phyloP scores from a whole-genome alignment of 2,113 vertebrate species.

The Peromyscus polionotus region DNA sequence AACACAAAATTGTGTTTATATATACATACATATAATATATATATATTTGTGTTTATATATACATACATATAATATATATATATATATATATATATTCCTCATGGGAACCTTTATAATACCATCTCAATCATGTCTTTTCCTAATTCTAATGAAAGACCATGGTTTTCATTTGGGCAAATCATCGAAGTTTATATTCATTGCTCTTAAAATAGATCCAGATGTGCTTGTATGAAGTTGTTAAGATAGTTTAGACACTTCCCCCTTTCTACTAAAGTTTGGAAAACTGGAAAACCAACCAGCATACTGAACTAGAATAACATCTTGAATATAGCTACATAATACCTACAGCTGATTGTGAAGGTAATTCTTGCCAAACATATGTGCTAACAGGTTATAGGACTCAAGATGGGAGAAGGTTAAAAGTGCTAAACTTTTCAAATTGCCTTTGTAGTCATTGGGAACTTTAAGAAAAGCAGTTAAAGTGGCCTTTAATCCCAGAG shows the following conservation, averaged over 20 bases:
- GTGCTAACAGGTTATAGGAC: slow-evolving; percentile 25
- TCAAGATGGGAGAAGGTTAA: neutral
- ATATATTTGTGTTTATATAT: neutral
- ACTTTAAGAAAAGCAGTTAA: neutral
- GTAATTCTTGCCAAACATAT: neutral
- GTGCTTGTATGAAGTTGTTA: slow-evolving; percentile 17
- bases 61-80: neutral
- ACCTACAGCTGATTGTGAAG: neutral
- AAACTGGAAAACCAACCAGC: slow-evolving; percentile 33
- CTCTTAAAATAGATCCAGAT: slow-evolving; percentile 6
- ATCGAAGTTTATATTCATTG: slow-evolving; percentile 64
- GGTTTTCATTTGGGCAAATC: slow-evolving; percentile 42
- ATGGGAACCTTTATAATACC: neutral
- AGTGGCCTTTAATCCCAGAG: neutral
- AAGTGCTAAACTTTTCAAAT: slow-evolving; percentile 36
- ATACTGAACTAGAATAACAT: neutral
- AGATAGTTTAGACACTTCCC: slow-evolving; percentile 44
- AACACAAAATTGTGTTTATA: slow-evolving; percentile 13
- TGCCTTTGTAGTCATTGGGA: neutral
- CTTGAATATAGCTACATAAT: neutral
- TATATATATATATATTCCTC: slow-evolving; percentile 2
- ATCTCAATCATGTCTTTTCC: slow-evolving; percentile 28
- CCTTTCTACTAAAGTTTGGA: slow-evolving; percentile 50
- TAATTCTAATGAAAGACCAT: slow-evolving; percentile 53
- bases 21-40: too few species aligned